Conservation (phyloP, 2,113 vertebrate genomes). For the Brachirus orientalis region DNA sequence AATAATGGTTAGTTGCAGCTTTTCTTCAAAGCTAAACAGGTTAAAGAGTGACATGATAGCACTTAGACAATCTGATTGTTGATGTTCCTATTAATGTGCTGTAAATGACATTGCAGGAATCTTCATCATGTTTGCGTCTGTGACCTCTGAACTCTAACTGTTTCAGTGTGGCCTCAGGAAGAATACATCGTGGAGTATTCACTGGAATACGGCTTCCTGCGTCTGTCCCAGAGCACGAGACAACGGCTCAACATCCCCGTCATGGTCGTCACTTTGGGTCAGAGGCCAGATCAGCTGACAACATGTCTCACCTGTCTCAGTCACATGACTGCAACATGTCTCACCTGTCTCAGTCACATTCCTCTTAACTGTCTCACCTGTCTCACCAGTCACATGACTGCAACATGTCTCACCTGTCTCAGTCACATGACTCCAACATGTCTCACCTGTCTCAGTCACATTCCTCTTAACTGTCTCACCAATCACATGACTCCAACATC, state of each 20-base stretch:
- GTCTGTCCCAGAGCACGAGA: constrained; percentile 93
- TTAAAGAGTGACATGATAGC: too few species aligned
- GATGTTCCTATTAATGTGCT: too few species aligned
- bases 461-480: background rate
- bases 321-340: background rate
- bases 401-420: background rate
- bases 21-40: too few species aligned
- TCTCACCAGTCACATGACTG: background rate
- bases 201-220: constrained; percentile 94
- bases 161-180: constrained; percentile 93
- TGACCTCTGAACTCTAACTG: background rate
- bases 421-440: background rate
- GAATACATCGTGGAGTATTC: constrained; percentile 99
- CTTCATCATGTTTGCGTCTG: too few species aligned
- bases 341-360: too few species aligned
- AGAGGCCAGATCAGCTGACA: constrained; percentile 39
- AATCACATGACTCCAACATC: too few species aligned
- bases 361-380: background rate
- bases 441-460: background rate
- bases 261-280: constrained; percentile 97
- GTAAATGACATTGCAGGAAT: too few species aligned
- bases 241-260: constrained; percentile 96
- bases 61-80: too few species aligned
- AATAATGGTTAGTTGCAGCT: too few species aligned
- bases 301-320: background rate